Evolutionary conservation across 2,797 vertebrate species (phyloP).

Genomic region (Acestrorhynchus altus): DNA sequence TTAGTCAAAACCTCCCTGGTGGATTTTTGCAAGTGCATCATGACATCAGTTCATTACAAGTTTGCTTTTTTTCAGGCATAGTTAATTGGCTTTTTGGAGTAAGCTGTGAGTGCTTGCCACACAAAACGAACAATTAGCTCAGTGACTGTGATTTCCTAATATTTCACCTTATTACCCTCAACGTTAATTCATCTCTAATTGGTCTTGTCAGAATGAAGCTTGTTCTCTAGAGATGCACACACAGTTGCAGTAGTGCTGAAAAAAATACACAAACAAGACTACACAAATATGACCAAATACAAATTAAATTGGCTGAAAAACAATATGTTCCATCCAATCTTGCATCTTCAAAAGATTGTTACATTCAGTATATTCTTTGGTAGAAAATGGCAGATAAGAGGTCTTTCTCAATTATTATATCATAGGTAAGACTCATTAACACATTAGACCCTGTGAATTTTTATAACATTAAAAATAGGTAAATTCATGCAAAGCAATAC

Average conservation of each 20-base stretch:
- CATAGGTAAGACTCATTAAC: too few relatives aligned
- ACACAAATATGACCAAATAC: too few relatives aligned
- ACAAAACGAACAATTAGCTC: not conserved
- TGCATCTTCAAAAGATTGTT: too few relatives aligned
- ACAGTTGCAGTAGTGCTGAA: not conserved
- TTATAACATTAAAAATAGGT: too few relatives aligned
- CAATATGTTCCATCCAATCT: too few relatives aligned
- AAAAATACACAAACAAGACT: not conserved
- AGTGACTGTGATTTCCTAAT: not conserved
- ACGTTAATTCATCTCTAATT: not conserved
- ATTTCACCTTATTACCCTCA: not conserved
- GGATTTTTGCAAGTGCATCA: not conserved
- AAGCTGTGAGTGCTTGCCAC: not conserved
- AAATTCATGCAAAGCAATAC: too few relatives aligned
- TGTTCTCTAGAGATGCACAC: not conserved
- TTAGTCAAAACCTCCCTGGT: not conserved
- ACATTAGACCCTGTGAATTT: too few relatives aligned
- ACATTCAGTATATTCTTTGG: too few relatives aligned
- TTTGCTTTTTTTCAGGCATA: not conserved
- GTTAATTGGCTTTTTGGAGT: not conserved
- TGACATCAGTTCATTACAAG: not conserved
- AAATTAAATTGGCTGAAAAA: too few relatives aligned
- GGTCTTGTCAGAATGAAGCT: not conserved
- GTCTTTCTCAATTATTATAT: too few relatives aligned
- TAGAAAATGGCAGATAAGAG: too few relatives aligned